Base-by-base conservation (phyloP, 2,113 vertebrate species). In the Suncus etruscus region DNA sequence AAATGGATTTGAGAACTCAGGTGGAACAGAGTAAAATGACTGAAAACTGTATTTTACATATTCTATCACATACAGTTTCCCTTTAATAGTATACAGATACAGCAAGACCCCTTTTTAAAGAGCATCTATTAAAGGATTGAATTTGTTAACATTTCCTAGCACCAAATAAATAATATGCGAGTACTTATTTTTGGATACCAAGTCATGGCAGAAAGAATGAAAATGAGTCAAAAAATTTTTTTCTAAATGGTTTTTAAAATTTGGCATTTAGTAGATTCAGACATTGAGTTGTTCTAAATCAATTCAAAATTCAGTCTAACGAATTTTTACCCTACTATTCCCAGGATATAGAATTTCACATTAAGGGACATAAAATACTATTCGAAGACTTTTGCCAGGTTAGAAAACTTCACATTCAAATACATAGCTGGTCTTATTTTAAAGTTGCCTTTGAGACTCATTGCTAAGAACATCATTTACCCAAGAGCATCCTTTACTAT, bases 101-200 rank as follows among this genome's bases (percentile, higher is more conserved):
- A 97, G 97, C 54, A 96, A 95, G 97, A 97, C 96, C 97, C 81
- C 91, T 95, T 95, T 96, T 96, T 93, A 96, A 97, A 96, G 97
- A 95, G 83, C 78, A 95, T 92, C 95, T 92, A 93, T 63, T 61
- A 96, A 97, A 97, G 97, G 97, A 97, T 97, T 87, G 90, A 96
- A 96, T 94, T 97, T 87, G 94, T 96, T 92, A 78, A 95, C 92
- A 93, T 96, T 96, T 96, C 97, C 90, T 93, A 94, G 96, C 95
- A 97, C 96, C 97, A 97, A 96, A 97, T 95, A 96, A 97, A 91
- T 92, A 93, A 74, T 74, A 73, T 65, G 77, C 93, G 96, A 66
- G 91, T 77, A 95, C 75, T 90, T 92, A 96, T 95, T 96, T 96
- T 97, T 94, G 96, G 91, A 97, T 96, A 97, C 94, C 95, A 96